phyloP scores from a whole-genome alignment of 2,797 vertebrate species.

The Sebastes glaucus region DNA sequence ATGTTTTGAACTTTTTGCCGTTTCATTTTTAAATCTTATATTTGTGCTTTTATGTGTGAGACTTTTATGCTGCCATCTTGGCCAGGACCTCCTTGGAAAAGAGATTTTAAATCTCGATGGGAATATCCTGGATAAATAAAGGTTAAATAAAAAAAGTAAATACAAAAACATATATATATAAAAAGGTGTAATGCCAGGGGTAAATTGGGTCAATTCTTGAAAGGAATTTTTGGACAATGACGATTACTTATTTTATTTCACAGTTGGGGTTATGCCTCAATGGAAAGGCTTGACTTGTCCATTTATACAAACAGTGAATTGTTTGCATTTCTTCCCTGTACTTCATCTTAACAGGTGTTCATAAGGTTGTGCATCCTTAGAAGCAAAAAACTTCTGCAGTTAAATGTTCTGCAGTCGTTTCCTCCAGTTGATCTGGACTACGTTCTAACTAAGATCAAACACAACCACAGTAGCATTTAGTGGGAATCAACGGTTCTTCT shows the following conservation, averaged over 20 bases:
- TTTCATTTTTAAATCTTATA: no score
- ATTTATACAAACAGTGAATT: neutral
- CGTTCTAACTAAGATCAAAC: neutral
- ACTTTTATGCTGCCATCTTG: no score
- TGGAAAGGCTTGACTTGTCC: neutral
- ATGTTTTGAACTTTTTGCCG: no score
- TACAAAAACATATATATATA: no score
- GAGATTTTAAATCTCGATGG: no score
- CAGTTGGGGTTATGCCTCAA: neutral
- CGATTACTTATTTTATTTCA: neutral
- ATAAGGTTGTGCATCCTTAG: neutral
- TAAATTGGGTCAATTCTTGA: neutral
- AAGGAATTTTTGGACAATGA: neutral
- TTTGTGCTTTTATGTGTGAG: no score
- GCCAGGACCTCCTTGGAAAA: no score
- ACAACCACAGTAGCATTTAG: neutral
- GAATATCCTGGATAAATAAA: no score
- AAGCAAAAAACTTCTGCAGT: neutral
- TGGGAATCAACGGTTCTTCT: neutral
- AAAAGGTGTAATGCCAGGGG: no score
- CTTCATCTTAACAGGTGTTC: neutral
- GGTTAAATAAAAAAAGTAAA: no score
- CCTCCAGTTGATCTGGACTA: no score
- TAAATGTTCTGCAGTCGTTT: neutral
- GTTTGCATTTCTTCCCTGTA: neutral